phyloP scores from a whole-genome alignment of 2,888 invertebrate genomes.

The Acholoe squamosa region DNA sequence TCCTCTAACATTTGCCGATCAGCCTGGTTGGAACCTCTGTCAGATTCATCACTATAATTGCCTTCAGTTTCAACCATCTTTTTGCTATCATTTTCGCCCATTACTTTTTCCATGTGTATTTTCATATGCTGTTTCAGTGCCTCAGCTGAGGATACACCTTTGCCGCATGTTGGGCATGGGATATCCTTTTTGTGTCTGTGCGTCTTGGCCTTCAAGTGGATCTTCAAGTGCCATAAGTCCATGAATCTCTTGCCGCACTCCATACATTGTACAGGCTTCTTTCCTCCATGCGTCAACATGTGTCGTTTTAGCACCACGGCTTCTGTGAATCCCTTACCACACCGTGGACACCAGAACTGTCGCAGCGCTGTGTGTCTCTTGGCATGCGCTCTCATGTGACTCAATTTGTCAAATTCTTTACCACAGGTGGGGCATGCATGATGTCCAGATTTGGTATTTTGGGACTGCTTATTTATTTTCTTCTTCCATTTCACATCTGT shows the following conservation, averaged over 20 bases:
- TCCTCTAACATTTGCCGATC: too few species aligned
- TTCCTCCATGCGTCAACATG: not conserved
- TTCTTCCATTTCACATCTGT: too few species aligned
- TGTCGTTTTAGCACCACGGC: not conserved
- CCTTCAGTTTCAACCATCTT: too few species aligned
- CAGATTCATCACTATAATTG: too few species aligned
- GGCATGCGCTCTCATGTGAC: not conserved
- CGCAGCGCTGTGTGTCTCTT: not conserved
- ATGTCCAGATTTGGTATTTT: not conserved
- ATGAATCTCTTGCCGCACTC: not conserved
- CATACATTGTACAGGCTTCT: not conserved
- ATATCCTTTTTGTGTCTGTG: not conserved
- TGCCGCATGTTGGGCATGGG: not conserved
- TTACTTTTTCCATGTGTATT: not conserved
- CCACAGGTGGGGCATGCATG: not conserved
- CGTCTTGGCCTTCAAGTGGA: not conserved
- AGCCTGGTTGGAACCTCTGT: too few species aligned
- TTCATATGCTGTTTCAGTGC: not conserved
- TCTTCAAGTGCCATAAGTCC: not conserved
- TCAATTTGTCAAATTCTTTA: not conserved
- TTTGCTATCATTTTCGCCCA: too few species aligned
- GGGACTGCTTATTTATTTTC: too few species aligned
- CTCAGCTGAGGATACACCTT: not conserved
- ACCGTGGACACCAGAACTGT: not conserved
- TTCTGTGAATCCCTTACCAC: not conserved